Conservation (phyloP, 2,113 vertebrate genomes). For the Pelusios castaneus region DNA sequence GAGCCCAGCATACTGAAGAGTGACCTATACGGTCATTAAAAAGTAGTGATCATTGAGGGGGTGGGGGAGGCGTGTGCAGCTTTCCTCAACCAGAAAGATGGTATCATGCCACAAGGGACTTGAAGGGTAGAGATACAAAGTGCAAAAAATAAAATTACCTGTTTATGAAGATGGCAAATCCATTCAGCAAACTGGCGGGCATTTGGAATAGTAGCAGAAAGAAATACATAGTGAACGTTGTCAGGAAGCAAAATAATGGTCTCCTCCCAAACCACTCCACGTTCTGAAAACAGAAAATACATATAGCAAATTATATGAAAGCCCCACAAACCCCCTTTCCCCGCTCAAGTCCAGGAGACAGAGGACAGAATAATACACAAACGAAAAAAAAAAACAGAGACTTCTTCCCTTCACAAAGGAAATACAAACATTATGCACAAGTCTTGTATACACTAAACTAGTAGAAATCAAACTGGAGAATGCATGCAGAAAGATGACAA, state of each 20-base stretch:
- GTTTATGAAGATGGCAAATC: slow-evolving; percentile 98
- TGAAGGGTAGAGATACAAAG: fast-evolving
- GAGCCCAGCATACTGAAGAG: not conserved
- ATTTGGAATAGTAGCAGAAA: slow-evolving; percentile 98
- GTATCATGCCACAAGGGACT: not conserved
- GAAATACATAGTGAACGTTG: slow-evolving; percentile 97
- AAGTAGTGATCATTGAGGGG: not conserved
- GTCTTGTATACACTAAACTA: not conserved
- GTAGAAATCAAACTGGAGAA: not conserved
- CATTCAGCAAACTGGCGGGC: slow-evolving; percentile 98
- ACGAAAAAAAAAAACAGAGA: fast-evolving
- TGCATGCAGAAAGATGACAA: not conserved
- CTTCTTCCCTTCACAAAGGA: not conserved
- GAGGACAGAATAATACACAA: not conserved
- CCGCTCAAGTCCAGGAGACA: not conserved
- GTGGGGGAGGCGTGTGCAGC: not conserved
- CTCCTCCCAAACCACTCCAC: slow-evolving; percentile 99
- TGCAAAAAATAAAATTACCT: slow-evolving; percentile 77
- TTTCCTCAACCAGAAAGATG: not conserved
- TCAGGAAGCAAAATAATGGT: slow-evolving; percentile 98
- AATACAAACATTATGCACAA: fast-evolving
- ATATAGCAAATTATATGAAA: not conserved
- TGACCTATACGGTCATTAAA: not conserved
- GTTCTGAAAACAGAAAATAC: slow-evolving; percentile 80
- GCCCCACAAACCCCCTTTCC: not conserved